A percentile compares a stretch with the other conserved stretches of the same genome.
phyloP scores from a whole-genome alignment of 2,113 vertebrate genomes.

The Heterotilapia buettikoferi region DNA sequence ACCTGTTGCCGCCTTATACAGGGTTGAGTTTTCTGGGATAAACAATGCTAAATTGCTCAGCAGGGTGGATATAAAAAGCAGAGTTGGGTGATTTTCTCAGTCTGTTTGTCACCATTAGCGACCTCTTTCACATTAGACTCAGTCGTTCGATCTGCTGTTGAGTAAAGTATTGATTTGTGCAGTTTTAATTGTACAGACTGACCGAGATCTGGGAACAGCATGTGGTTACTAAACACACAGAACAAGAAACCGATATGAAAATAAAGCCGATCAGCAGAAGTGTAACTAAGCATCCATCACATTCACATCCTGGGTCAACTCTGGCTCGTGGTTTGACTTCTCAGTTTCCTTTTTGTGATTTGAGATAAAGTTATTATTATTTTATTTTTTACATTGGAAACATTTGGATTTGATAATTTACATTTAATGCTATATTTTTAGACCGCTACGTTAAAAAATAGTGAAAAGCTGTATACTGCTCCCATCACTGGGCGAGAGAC shows the following conservation, averaged over 20 bases:
- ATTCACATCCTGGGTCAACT: neutral
- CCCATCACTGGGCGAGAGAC: neutral
- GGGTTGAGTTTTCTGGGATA: neutral
- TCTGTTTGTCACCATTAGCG: neutral
- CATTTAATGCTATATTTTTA: neutral
- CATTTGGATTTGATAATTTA: neutral
- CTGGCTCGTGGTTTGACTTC: neutral
- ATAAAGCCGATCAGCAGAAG: neutral
- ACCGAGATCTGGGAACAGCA: neutral
- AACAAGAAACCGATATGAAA: neutral
- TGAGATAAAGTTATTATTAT: neutral
- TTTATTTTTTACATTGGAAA: neutral
- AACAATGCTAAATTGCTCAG: neutral
- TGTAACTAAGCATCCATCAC: neutral
- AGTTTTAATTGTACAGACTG: neutral
- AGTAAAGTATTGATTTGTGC: neutral
- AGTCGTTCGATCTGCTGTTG: neutral
- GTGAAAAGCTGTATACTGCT: neutral
- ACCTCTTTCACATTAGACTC: neutral
- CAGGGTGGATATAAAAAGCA: neutral
- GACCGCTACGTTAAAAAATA: neutral
- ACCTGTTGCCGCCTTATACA: neutral
- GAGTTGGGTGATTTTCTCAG: neutral
- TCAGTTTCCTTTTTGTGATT: neutral
- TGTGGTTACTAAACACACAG: neutral